phyloP scores from a whole-genome alignment of 2,888 invertebrate genomes.

The Drosophila ustulata region DNA sequence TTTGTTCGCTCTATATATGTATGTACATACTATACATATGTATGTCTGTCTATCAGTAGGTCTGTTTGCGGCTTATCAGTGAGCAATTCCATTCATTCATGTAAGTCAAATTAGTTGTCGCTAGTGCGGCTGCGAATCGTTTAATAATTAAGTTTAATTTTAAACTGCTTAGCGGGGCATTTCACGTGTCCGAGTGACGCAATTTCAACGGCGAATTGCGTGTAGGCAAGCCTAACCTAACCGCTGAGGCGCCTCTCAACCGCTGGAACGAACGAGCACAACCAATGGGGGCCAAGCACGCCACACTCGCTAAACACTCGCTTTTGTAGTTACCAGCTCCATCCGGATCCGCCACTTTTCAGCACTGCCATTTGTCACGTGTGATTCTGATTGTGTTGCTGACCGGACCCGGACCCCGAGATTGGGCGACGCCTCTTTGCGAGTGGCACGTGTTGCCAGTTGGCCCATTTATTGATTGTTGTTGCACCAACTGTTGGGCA shows the following conservation, averaged over 20 bases:
- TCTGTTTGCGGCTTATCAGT: constrained; percentile 59
- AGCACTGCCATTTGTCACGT: constrained; percentile 41
- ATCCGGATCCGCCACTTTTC: constrained; percentile 20
- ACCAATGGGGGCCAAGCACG: constrained; percentile 25
- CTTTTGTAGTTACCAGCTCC: constrained; percentile 4
- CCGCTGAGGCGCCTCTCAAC: constrained; percentile 14
- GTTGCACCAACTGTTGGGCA: too few species aligned
- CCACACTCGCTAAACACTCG: constrained; percentile 20
- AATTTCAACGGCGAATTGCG: constrained; percentile 61
- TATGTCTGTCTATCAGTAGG: not conserved
- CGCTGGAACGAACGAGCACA: constrained; percentile 2
- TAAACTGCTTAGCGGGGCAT: constrained; percentile 59
- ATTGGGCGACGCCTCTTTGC: too few species aligned
- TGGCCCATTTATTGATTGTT: constrained; percentile 9
- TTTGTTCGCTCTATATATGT: constrained; percentile 19
- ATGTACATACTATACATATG: not conserved
- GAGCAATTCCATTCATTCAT: constrained; percentile 70
- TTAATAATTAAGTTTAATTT: constrained; percentile 68
- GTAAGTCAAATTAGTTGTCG: constrained; percentile 67
- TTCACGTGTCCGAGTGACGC: constrained; percentile 67
- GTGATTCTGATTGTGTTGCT: constrained; percentile 33
- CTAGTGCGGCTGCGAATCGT: constrained; percentile 34
- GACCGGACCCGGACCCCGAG: constrained; percentile 5
- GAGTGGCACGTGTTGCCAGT: constrained; percentile 44
- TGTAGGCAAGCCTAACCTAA: not conserved